Conservation (phyloP, 2,888 invertebrate genomes). For the Abrostola tripartita region DNA sequence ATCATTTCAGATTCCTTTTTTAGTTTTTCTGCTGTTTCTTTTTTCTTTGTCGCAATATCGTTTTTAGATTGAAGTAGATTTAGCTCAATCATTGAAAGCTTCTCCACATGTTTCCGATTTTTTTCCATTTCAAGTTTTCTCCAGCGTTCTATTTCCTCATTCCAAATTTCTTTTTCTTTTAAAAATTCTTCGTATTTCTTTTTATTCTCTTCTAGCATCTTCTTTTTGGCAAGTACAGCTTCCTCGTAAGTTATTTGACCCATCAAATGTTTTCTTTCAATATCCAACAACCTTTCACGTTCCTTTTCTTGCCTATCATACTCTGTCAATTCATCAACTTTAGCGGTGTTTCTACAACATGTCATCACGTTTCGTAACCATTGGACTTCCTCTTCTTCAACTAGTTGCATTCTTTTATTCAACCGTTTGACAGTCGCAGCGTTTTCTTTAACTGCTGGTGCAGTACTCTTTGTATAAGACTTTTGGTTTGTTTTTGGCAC, state of each 20-base stretch:
- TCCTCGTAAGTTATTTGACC: conserved; percentile 89
- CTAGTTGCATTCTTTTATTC: conserved; percentile 79
- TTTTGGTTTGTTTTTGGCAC: conserved; percentile 59
- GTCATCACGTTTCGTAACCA: conserved; percentile 84
- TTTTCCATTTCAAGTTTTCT: conserved; percentile 81
- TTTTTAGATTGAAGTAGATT: conserved; percentile 73
- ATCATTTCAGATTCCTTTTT: conserved; percentile 73
- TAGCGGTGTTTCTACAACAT: conserved; percentile 78
- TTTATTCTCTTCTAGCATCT: conserved; percentile 81
- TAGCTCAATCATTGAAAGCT: conserved; percentile 71
- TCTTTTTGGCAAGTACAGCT: conserved; percentile 87
- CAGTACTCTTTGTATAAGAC: conserved; percentile 45
- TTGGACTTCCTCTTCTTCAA: conserved; percentile 79
- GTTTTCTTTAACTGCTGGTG: conserved; percentile 80
- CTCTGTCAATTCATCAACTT: conserved; percentile 79
- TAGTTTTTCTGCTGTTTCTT: conserved; percentile 69
- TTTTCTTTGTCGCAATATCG: conserved; percentile 67
- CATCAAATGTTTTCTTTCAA: conserved; percentile 88
- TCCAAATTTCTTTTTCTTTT: conserved; percentile 82
- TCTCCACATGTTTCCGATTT: conserved; percentile 83
- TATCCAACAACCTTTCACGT: conserved; percentile 83
- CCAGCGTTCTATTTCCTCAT: conserved; percentile 86
- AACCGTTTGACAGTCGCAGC: conserved; percentile 85
- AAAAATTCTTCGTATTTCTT: conserved; percentile 84
- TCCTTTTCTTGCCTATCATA: conserved; percentile 81